Base-by-base conservation (phyloP, 2,797 vertebrate species). In the Falco concolor region DNA sequence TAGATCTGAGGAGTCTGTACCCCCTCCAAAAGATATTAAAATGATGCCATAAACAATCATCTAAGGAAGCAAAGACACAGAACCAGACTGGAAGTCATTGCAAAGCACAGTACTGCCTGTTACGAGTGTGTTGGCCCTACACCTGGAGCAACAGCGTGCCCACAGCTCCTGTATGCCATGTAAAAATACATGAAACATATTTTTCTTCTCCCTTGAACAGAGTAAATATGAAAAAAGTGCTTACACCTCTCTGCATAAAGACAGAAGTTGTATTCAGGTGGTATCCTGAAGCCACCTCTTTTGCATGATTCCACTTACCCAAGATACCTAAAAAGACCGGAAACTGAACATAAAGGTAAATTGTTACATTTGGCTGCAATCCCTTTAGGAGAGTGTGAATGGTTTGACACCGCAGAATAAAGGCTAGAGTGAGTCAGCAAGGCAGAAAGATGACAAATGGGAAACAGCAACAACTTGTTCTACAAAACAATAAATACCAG, bases 401-500 rank as follows among this genome's bases (percentile, higher is more conserved):
- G 59, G 44, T 79, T 84, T 83, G 56, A 95, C 85, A 78, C 34
- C 7, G 5, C 32, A 86, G 84, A 85, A 93, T 81, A 91, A 94
- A 91, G 60, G 56, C 56, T 87, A 23, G 19, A 94, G 72, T 84
- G 84, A 91, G 77, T 88, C 90, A 96, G 88, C 91, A 97, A 96
- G 92, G 88, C 85, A 89, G 90, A 97, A 96, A 92, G 60, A 94
- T 85, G 61, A 96, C 91, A 97, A 96, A 96, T 93, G 77, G 82
- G 79, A 97, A 96, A 83, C 72, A 87, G 88, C 91, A 96, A 91
- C 68, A 95, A 97, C 87, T 90, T 95, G 83, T 96, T 97, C 87
- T 95, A 91, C 84, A 93, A 96, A 98, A 97, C n/a, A 84, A 93
- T 96, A 97, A 95, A 96, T 93, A 94, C 89, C 74, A 91, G 85